Base-by-base conservation (phyloP, 2,113 vertebrate species). In the Pygoscelis antarcticus region DNA sequence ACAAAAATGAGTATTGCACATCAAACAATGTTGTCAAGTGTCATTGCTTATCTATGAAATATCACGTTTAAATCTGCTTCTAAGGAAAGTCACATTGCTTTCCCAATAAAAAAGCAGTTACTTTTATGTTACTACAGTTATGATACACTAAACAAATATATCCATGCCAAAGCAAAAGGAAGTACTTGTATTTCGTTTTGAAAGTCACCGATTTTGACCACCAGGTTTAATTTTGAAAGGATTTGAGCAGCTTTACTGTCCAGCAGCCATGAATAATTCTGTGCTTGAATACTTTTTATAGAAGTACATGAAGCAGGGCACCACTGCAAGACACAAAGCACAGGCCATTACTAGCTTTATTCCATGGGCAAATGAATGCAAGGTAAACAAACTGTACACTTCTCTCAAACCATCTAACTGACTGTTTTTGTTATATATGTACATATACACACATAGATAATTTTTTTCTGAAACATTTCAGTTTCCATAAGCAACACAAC, bases 171-270 rank as follows among this genome's bases (percentile, higher is more conserved):
- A 90, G 62, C 11, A 68, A 92, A 96, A 86, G 21, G 7, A 93
- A 89, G 14, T 13, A 42, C 49, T 74, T 69, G 17, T 19, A 71
- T 57, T 94, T 83, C 26, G 3, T 74, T 86, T 34, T 74, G 88
- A 89, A 95, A 95, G 51, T 77, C 85, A 87, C 49, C 49, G 54
- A 92, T 94, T 95, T 89, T 52, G 87, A 93, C 74, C 84, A 61
- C 55, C 38, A 84, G 49, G 36, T 85, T 95, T 92, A 78, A 95
- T 88, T 97, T 77, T 72, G 70, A 89, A 96, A 71, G 54, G 87
- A 83, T 92, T 96, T 91, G 62, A 87, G 64, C 57, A 94, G 83
- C 60, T 96, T 61, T 96, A 32, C 65, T 65, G 83, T 78, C 83
- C 83, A 89, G 83, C 44, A 95, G 36, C 65, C 72, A 64, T 36